phyloP scores from a whole-genome alignment of 2,797 vertebrate genomes.

The Taenioides sp. region DNA sequence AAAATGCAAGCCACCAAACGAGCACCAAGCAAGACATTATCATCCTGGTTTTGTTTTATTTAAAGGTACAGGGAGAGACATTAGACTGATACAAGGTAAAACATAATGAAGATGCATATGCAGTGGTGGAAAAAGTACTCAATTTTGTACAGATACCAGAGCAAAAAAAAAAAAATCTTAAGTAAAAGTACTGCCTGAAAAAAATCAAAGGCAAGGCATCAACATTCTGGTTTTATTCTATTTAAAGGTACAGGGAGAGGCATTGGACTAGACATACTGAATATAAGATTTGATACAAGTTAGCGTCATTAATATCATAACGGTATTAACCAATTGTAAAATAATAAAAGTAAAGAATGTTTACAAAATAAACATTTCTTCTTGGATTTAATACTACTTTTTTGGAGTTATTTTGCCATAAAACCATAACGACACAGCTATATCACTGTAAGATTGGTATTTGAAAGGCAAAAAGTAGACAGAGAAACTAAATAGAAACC shows the following conservation, averaged over 20 bases:
- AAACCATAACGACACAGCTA: no score
- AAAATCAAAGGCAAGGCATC: not conserved
- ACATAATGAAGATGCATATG: not conserved
- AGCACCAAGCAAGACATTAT: not conserved
- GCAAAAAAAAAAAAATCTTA: no score
- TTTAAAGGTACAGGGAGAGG: not conserved
- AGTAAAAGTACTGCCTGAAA: no score
- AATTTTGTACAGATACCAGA: no score
- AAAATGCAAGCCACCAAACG: not conserved
- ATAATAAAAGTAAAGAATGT: not conserved
- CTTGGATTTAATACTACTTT: no score
- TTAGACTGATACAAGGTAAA: not conserved
- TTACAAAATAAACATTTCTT: not conserved
- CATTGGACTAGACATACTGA: not conserved
- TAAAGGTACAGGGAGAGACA: not conserved
- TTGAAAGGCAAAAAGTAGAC: not conserved
- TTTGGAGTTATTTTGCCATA: no score
- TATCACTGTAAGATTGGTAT: no score
- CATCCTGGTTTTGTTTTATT: not conserved
- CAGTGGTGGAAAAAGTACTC: not conserved
- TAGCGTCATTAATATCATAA: no score
- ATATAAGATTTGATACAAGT: no score
- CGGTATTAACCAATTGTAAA: not conserved
- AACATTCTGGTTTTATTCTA: not conserved
- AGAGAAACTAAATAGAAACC: not conserved